A percentile compares a stretch with the other conserved stretches of the same genome.
phyloP scores from a whole-genome alignment of 2,888 invertebrate species.

The Drosophila melanocephala region DNA sequence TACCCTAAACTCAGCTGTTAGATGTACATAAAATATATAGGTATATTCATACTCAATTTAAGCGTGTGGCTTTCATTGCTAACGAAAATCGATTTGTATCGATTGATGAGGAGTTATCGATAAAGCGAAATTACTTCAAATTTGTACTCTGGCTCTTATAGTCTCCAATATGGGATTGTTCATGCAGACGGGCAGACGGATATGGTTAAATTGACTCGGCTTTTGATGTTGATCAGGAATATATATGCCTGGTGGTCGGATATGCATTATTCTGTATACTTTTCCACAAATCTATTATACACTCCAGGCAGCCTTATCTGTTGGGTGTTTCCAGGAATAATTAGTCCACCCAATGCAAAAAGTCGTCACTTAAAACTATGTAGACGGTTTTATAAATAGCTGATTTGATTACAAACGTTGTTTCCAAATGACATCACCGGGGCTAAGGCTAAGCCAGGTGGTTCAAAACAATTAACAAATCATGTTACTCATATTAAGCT shows the following conservation, averaged over 20 bases:
- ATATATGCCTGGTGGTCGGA: neutral
- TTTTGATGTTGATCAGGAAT: neutral
- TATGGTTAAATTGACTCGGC: neutral
- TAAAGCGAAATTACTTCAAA: neutral
- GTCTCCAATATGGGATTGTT: neutral
- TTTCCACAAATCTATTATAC: neutral
- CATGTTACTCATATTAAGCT: slow-evolving; percentile 18
- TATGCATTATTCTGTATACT: too few relatives aligned
- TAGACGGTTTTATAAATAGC: neutral
- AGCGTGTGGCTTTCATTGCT: neutral
- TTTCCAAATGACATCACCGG: neutral
- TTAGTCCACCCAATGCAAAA: too few relatives aligned
- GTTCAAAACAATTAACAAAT: slow-evolving; percentile 6
- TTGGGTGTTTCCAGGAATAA: neutral
- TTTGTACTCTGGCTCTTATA: neutral
- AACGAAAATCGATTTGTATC: neutral
- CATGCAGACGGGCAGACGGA: neutral
- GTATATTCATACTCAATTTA: neutral
- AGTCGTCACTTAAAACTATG: neutral
- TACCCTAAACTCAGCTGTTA: neutral
- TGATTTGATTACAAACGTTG: neutral
- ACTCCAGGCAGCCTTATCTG: neutral
- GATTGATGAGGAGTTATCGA: neutral
- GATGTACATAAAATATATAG: neutral
- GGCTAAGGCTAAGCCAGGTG: neutral